Evolutionary conservation across 1,140 invertebrate genomes (phyloP).

Genomic region (Sesamia nonagrioides): DNA sequence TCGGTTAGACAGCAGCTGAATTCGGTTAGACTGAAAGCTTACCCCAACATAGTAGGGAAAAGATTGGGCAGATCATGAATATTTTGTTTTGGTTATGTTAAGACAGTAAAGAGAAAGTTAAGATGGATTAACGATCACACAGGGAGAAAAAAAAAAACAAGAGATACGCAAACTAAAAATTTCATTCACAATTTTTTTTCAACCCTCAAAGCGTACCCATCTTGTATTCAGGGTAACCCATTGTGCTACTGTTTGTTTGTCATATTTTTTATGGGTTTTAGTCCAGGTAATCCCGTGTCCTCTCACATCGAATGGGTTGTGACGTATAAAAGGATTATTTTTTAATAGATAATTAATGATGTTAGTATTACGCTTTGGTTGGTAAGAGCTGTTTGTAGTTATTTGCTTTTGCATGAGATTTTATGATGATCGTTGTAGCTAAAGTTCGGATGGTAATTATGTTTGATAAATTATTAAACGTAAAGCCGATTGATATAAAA

Average conservation of each 20-base stretch:
- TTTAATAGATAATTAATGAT: conserved; percentile 86
- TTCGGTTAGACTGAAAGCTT: no score
- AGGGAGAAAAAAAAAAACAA: neutral
- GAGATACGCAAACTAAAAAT: neutral
- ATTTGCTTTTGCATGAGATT: conserved; percentile 19
- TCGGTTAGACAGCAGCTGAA: no score
- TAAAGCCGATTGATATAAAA: no score
- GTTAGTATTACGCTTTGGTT: conserved; percentile 61
- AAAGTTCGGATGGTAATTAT: neutral
- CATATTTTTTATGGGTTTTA: conserved; percentile 80
- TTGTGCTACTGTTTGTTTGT: conserved; percentile 78
- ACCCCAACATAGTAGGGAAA: no score
- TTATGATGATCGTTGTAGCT: neutral
- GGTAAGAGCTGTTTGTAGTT: conserved; percentile 8
- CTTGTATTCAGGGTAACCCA: conserved; percentile 67
- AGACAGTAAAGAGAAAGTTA: neutral
- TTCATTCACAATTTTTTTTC: conserved; percentile 53
- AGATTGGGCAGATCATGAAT: no score
- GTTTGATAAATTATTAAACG: conserved; percentile 25
- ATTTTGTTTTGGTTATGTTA: no score
- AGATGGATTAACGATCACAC: neutral
- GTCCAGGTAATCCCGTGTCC: conserved; percentile 82
- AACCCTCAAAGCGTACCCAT: conserved; percentile 53
- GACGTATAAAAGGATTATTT: conserved; percentile 85
- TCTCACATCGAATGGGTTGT: conserved; percentile 80